Conservation (phyloP, 2,113 vertebrate species). For the Pomatorhinus ruficollis region DNA sequence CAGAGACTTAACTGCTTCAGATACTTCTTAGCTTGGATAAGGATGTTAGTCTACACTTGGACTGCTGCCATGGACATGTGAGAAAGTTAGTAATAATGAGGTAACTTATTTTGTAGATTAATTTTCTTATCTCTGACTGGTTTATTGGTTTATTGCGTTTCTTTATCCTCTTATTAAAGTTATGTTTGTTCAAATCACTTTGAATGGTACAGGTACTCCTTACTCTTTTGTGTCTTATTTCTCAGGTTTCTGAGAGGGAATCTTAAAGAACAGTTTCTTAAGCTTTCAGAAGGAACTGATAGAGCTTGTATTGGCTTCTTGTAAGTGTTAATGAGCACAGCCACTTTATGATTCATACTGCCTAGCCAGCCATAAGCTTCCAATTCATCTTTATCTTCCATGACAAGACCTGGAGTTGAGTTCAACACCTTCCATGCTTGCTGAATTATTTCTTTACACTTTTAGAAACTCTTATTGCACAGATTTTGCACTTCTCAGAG, state of each 20-base stretch:
- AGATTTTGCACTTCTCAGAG: not conserved
- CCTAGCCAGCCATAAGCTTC: not conserved
- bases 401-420: not conserved
- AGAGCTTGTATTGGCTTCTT: not conserved
- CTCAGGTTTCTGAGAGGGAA: not conserved
- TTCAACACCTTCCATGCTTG: not conserved
- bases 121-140: not conserved
- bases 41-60: not conserved
- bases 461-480: not conserved
- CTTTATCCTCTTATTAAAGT: not conserved
- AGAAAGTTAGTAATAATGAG: not conserved
- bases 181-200: not conserved
- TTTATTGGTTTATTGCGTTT: not conserved
- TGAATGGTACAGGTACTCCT: not conserved
- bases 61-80: not conserved
- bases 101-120: not conserved
- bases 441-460: not conserved
- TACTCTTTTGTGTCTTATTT: not conserved
- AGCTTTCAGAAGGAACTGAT: not conserved
- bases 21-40: not conserved
- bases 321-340: not conserved
- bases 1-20: not conserved
- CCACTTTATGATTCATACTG: not conserved
- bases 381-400: not conserved
- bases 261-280: not conserved